Base-by-base conservation (phyloP, 2,888 invertebrate genomes). In the Linyphia triangularis region DNA sequence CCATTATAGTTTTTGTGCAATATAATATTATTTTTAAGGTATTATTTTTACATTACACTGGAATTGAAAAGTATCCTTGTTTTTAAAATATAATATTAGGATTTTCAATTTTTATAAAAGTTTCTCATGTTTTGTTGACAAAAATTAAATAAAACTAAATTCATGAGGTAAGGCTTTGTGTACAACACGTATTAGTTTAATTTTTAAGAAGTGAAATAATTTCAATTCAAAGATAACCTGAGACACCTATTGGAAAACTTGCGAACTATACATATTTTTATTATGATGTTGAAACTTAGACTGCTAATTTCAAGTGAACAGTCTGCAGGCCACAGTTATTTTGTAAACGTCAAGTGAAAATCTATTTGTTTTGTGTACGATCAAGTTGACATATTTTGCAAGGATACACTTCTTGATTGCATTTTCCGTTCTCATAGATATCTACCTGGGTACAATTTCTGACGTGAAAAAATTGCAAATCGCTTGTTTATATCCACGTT, bases 401-500 rank as follows among this genome's bases (percentile, higher is more conserved):
- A 51, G n/a, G 51, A 51, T 51, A 7, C 33, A 51, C n/a, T 51
- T 51, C n/a, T 51, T 51, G 51, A 51, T 51, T 51, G 51, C 13
- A 51, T 13, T 51, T 51, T 51, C 5, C n/a, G 1, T 16, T 51
- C n/a, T 13, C n/a, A 5, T 33, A 13, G n/a, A 16, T 51, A n/a
- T 13, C n/a, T 1, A n/a, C 5, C n/a, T 51, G 51, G n/a, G 5
- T 16, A 51, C 51, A n/a, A n/a, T n/a, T n/a, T 51, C 51, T 19
- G 3, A 70, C 16, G 51, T 28, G 43, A 72, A 43, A 26, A 61
- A 40, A 22, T 13, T 3, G n/a, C 2, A 79, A 19, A 26, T 33
- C 84, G 28, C 28, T 78, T 85, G 85, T 70, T 69, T 85, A 61
- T 72, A 72, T 81, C 73, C 79, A 86, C 73, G 81, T 86, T 79